Evolutionary conservation across 1,140 invertebrate genomes (phyloP).

Genomic region (Dendroctonus ponderosae): DNA sequence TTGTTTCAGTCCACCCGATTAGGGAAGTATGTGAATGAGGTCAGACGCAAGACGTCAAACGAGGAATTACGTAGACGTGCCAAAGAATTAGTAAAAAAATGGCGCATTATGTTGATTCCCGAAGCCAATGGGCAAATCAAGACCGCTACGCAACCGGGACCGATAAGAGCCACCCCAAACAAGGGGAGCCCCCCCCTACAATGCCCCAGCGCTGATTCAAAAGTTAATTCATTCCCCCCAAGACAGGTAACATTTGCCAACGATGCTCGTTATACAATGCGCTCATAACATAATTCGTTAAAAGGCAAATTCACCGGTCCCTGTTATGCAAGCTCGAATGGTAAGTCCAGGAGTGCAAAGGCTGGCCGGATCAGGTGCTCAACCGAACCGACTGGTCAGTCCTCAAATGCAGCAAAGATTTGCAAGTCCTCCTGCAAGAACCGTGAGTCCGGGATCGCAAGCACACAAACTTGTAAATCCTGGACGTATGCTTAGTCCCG

Average conservation of each 20-base stretch:
- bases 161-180: conserved; percentile 42
- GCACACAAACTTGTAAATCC: not conserved
- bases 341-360: conserved; percentile 12
- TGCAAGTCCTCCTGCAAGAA: conserved; percentile 2
- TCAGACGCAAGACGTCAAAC: conserved; percentile 79
- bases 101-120: conserved; percentile 71
- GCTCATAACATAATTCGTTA: too few relatives aligned
- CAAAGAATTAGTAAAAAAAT: conserved; percentile 86
- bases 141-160: conserved; percentile 47
- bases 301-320: conserved; percentile 12
- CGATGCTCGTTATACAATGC: too few relatives aligned
- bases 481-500: not conserved
- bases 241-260: not conserved
- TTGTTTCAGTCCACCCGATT: conserved; percentile 71
- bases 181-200: conserved; percentile 21
- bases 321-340: conserved; percentile 8
- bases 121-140: conserved; percentile 51
- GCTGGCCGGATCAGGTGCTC: conserved; percentile 9
- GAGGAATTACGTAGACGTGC: conserved; percentile 81
- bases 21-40: conserved; percentile 90
- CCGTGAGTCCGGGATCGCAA: conserved; percentile 5
- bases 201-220: not conserved
- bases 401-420: conserved; percentile 11
- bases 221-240: conserved; percentile 7
- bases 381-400: conserved; percentile 5